These are phyloP conservation scores for Drosophila kikkawai DNA, from an alignment of 1,140 invertebrate genomes.

Conservation along the genomic window DNA sequence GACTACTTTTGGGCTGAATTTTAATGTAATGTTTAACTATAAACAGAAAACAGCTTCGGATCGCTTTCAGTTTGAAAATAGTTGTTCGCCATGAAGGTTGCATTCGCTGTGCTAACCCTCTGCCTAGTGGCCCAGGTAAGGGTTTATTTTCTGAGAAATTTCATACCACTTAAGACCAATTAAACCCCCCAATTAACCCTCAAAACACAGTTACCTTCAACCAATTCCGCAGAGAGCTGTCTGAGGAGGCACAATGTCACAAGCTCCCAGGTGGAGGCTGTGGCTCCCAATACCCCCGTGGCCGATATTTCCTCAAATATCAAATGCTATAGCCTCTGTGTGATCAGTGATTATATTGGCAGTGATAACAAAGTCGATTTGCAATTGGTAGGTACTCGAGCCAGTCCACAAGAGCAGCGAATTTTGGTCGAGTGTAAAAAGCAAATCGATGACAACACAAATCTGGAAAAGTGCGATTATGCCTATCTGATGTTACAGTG, in stretches of 20 bases:
- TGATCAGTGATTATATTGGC: constrained; percentile 27
- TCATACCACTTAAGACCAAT: background rate
- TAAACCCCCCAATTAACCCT: too few species aligned
- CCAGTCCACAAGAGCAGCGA: constrained; percentile 9
- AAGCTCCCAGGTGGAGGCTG: constrained; percentile 2
- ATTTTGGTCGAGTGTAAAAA: constrained; percentile 8
- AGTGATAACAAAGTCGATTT: constrained; percentile 4
- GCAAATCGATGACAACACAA: constrained; percentile 9
- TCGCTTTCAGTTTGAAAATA: background rate
- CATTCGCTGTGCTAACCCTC: background rate
- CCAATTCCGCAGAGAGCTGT: background rate
- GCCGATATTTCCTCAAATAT: constrained; percentile 1
- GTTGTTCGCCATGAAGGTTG: constrained; percentile 18
- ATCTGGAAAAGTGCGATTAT: constrained; percentile 33
- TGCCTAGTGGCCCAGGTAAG: constrained; percentile 2
- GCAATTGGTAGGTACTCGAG: background rate
- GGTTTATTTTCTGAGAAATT: background rate
- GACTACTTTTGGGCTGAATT: constrained; percentile 21
- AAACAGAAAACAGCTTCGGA: background rate
- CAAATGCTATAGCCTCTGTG: constrained; percentile 43
- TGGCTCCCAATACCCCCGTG: constrained; percentile 6
- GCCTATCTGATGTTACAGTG: constrained; percentile 41
- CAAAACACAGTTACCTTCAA: background rate
- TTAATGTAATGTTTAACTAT: background rate
- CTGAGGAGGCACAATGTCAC: constrained; percentile 15